Conservation (phyloP, 2,797 vertebrate genomes). For the Emys orbicularis region DNA sequence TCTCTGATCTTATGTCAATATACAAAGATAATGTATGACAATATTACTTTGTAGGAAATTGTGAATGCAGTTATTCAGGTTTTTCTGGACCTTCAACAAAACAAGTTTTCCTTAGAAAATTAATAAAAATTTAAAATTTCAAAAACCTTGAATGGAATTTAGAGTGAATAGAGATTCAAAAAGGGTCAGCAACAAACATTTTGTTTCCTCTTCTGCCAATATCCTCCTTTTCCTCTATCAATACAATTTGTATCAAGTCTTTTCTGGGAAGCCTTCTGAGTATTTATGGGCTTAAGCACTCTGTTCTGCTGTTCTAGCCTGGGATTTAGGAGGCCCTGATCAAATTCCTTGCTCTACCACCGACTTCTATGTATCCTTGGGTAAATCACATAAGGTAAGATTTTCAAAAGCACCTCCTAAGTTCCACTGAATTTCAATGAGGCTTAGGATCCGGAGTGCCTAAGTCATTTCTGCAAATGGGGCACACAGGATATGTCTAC, state of each 20-base stretch:
- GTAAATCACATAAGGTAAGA: background rate
- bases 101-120: background rate
- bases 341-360: background rate
- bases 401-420: background rate
- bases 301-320: background rate
- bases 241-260: constrained; percentile 58
- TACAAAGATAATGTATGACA: background rate
- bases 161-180: background rate
- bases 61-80: background rate
- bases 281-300: background rate
- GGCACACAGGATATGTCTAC: background rate
- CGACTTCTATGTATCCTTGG: background rate
- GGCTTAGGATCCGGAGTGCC: background rate
- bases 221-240: background rate
- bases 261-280: background rate
- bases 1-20: background rate
- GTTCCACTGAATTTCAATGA: background rate
- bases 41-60: background rate
- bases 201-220: background rate
- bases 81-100: background rate
- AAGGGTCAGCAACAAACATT: background rate
- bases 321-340: background rate
- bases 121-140: background rate
- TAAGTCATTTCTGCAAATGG: background rate
- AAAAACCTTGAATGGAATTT: background rate